phyloP scores from a whole-genome alignment of 2,888 invertebrate species.

The Venusia cambrica region DNA sequence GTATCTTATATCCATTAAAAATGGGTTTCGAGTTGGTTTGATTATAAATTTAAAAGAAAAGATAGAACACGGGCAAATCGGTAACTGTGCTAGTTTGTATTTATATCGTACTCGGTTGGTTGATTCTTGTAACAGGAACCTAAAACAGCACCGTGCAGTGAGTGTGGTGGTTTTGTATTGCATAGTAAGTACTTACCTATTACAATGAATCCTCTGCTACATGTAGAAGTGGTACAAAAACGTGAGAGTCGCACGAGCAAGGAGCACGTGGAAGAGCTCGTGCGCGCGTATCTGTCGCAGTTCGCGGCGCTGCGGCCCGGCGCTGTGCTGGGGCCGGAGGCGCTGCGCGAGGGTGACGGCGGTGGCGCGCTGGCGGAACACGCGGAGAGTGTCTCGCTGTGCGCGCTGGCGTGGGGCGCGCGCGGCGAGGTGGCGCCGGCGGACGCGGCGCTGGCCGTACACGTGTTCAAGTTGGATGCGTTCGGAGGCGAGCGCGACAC shows the following conservation, averaged over 20 bases:
- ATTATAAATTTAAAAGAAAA: no score
- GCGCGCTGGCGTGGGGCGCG: constrained; percentile 52
- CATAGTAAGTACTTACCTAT: no score
- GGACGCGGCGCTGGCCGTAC: constrained; percentile 46
- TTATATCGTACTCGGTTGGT: no score
- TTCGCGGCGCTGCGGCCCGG: constrained; percentile 55
- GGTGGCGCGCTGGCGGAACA: constrained; percentile 48
- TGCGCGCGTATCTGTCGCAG: constrained; percentile 50
- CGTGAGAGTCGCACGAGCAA: constrained; percentile 50
- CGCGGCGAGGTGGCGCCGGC: constrained; percentile 62
- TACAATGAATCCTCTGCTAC: constrained; percentile 56
- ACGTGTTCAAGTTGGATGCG: constrained; percentile 54
- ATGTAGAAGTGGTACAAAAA: constrained; percentile 66
- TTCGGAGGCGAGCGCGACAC: constrained; percentile 60
- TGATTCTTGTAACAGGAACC: no score
- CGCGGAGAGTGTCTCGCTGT: constrained; percentile 43
- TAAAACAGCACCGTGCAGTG: no score
- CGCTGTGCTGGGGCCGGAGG: constrained; percentile 39
- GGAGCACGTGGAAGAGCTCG: constrained; percentile 49
- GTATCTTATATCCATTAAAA: no score
- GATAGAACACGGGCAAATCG: no score
- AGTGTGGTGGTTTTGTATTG: no score
- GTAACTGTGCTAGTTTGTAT: no score
- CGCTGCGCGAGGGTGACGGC: no score
- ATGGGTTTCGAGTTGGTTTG: no score